Evolutionary conservation across 2,797 vertebrate genomes (phyloP), one percentile per base, ranked within the genome.

Genomic region (Danio choprae): DNA sequence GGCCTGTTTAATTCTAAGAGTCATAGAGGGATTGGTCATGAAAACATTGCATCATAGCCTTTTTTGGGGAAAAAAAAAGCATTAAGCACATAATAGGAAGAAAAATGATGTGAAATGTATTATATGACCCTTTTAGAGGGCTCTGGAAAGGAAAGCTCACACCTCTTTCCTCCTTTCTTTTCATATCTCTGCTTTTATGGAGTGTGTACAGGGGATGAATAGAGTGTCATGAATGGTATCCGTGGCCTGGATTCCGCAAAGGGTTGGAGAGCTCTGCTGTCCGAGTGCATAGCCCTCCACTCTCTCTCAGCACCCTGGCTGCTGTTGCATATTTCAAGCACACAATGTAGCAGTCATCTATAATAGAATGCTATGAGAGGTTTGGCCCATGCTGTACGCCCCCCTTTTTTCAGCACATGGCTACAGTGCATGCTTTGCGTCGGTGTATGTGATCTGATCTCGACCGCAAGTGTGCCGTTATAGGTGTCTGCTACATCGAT

Each of bases 191-290:
- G 60, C 53, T 59, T 59, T 62, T 53, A n/a, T 75, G 48, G 38
- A 55, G 65, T 29, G 16, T 74, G 13, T 51, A 16, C 64, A 22
- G 22, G 46, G 70, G 46, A 62, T 71, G 36, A 73, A 79, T 64
- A 78, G 40, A 38, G 41, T 60, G 51, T 73, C 58, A 69, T 78
- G 77, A 81, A 81, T 73, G 60, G 79, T 86, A 86, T 77, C 64
- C 73, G 43, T 87, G 70, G 12, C 82, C 81, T 79, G 46, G 79
- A 90, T 89, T 84, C 83, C 76, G 86, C 70, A 78, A 88, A 83
- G 62, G 73, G 67, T 67, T 82, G 68, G 41, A 53, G 40, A 81
- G 78, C 22, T 69, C 63, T 70, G 82, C 55, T 82, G 81, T 88
- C 83, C 83, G 67, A 74, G 70, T 68, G 74, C 72, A 58, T 50